Percentiles rank a stretch among this genome's conserved stretches.
Evolutionary conservation across 2,888 invertebrate species (phyloP).

Genomic region (Pristionchus mayeri): DNA sequence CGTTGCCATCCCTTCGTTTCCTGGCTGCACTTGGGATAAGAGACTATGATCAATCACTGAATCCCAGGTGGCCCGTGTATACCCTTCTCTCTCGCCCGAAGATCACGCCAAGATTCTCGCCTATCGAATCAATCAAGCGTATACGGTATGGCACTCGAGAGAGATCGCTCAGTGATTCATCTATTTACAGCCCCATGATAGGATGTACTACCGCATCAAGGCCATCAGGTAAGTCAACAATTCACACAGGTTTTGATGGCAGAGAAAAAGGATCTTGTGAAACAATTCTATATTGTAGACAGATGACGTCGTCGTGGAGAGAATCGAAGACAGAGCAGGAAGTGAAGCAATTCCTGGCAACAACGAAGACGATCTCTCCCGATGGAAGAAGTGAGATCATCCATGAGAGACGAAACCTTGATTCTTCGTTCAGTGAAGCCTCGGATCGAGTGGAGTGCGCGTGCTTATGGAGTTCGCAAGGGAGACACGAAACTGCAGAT

Average conservation of each 20-base stretch:
- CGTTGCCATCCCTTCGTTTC: conserved; percentile 19
- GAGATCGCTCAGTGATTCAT: conserved; percentile 77
- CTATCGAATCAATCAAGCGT: conserved; percentile 80
- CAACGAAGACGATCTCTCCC: conserved; percentile 1
- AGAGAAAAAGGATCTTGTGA: too few relatives aligned
- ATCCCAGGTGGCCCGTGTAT: conserved; percentile 56
- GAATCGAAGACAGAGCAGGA: conserved; percentile 55
- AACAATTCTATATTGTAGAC: conserved; percentile 44
- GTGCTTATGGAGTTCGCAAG: conserved; percentile 59
- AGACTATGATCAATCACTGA: neutral
- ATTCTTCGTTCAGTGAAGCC: conserved; percentile 59
- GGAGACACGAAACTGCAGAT: conserved; percentile 56
- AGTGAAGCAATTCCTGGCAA: neutral
- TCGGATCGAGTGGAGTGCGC: conserved; percentile 66
- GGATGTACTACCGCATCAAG: conserved; percentile 81
- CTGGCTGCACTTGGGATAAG: neutral
- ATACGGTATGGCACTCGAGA: neutral
- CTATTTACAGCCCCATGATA: conserved; percentile 77
- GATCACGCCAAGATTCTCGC: conserved; percentile 78
- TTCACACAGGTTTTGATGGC: too few relatives aligned
- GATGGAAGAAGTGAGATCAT: conserved; percentile 36
- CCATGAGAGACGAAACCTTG: neutral
- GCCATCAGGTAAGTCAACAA: conserved; percentile 65
- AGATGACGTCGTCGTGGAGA: conserved; percentile 62
- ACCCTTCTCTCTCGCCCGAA: conserved; percentile 63